Percentiles rank a stretch among this genome's conserved stretches.
Conservation (phyloP, 2,797 vertebrate species). For the Spinibarbus caldwelli region DNA sequence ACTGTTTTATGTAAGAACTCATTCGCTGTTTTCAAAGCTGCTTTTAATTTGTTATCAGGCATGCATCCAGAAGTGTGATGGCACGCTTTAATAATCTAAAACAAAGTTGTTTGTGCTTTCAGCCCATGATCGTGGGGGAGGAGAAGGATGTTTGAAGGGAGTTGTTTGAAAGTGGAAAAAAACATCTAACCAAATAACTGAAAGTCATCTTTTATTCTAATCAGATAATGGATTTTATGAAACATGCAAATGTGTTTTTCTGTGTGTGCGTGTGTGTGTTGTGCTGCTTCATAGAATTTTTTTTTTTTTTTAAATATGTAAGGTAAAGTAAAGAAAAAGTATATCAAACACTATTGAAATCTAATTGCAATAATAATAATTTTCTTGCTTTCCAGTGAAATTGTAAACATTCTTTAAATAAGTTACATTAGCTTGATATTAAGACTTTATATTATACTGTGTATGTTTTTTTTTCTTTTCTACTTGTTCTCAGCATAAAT, state of each 20-base stretch:
- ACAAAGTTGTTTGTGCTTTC: background rate
- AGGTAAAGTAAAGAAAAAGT: too few species aligned
- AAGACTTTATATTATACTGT: too few species aligned
- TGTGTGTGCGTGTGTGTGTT: background rate
- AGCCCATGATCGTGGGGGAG: background rate
- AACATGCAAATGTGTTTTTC: background rate
- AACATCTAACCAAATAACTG: background rate
- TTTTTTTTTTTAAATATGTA: too few species aligned
- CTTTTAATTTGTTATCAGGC: background rate
- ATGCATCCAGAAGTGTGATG: background rate
- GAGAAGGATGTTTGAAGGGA: background rate
- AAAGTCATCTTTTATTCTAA: background rate
- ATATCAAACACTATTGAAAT: too few species aligned
- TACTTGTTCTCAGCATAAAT: too few species aligned
- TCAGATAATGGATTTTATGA: background rate
- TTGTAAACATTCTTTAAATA: too few species aligned
- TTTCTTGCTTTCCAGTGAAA: too few species aligned
- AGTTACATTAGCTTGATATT: too few species aligned
- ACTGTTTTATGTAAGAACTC: conserved; percentile 18
- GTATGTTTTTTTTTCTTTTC: too few species aligned
- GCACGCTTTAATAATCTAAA: background rate
- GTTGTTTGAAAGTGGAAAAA: background rate
- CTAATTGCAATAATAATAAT: too few species aligned
- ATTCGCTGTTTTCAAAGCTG: background rate
- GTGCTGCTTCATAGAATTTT: too few species aligned